These are phyloP conservation scores for Siderastrea radians DNA, from an alignment of 92 coral and sea anemone species.

Conservation along the genomic window DNA sequence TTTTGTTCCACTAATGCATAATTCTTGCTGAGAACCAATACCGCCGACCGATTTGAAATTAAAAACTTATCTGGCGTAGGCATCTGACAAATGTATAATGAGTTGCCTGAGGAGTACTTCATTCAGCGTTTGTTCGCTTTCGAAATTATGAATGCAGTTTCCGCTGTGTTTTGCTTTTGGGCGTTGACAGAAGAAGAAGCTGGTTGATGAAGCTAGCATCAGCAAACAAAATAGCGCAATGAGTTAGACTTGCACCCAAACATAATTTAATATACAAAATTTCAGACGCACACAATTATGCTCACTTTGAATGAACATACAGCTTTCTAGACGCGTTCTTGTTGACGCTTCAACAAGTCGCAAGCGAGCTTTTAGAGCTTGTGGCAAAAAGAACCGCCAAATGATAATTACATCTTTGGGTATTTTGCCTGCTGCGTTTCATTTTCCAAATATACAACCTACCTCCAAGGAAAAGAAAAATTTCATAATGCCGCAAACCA, in stretches of 20 bases:
- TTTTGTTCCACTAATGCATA: not conserved
- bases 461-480: not conserved
- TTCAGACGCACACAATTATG: not conserved
- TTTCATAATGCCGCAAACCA: constrained; percentile 1
- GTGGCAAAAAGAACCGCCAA: not conserved
- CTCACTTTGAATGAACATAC: not conserved
- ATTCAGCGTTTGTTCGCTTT: not conserved
- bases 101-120: not conserved
- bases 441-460: not conserved
- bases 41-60: not conserved
- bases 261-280: not conserved
- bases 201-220: too few species aligned
- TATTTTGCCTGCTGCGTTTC: not conserved
- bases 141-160: not conserved
- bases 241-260: not conserved
- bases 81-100: not conserved
- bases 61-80: not conserved
- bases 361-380: not conserved
- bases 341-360: constrained; percentile 17
- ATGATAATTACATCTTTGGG: not conserved
- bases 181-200: not conserved
- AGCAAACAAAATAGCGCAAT: too few species aligned
- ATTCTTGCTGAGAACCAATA: not conserved
- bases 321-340: not conserved
- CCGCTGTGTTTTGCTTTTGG: not conserved